Base-by-base conservation (phyloP, 2,888 invertebrate genomes). In the Blera fallax region DNA sequence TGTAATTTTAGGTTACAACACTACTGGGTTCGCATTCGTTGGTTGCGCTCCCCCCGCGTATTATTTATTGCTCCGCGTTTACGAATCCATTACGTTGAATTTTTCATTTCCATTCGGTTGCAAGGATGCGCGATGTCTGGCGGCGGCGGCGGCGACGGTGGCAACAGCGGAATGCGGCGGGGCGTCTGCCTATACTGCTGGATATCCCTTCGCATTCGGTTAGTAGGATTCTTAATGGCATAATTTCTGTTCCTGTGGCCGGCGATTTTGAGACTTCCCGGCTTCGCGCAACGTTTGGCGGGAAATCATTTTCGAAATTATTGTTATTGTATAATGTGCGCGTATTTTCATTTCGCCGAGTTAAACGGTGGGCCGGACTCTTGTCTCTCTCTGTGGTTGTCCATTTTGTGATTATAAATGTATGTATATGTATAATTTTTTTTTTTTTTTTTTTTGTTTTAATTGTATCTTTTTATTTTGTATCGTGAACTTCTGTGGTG, bases 1-100 rank as follows among this genome's bases (percentile, higher is more conserved):
- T 91, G 91, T 91, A 91, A 91, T 91, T 91, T 91, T 88, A 91
- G 91, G 90, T 90, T 87, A 85, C 85, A 81, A 79, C 85, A 85
- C 85, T 85, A 85, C 76, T 85, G 85, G 56, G 74, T 65, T 52
- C 62, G 78, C 83, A 74, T 79, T 62, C 67, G 54, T 37, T 18
- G 37, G 11, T 16, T 29, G 58, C 64, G 64, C 70, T 34, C 69
- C 56, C 74, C 67, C 37, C 27, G 67, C 48, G 40, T 45, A 81
- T 85, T 85, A 85, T 85, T 85, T 85, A 85, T 85, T 81, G 85
- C 85, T 85, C 43, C 81, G 85, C 76, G 85, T 81, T 85, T 81
- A 85, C 85, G 85, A 85, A 85, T 85, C 85, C 85, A 85, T 85
- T 85, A 85, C 76, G 76, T 72, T 67, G 85, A 80, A 81, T 85